Conservation (phyloP, 1,140 invertebrate species). For the Phenacoccus solenopsis region DNA sequence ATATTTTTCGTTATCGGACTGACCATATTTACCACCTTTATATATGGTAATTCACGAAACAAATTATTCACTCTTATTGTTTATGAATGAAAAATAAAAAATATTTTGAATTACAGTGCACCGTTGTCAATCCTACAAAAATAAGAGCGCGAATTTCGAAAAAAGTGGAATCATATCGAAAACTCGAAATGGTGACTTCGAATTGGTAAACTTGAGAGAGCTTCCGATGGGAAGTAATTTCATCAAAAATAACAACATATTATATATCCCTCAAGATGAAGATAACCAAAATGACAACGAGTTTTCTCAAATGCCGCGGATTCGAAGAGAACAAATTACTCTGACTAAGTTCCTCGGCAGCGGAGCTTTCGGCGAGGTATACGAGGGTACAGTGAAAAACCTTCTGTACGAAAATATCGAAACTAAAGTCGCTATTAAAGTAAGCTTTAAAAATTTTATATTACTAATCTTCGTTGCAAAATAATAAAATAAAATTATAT, state of each 20-base stretch:
- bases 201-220: constrained; percentile 69
- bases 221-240: constrained; percentile 56
- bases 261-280: constrained; percentile 47
- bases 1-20: neutral
- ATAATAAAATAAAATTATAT: neutral
- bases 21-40: neutral
- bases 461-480: too few relatives aligned
- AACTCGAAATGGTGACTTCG: constrained; percentile 38
- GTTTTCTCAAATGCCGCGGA: constrained; percentile 64
- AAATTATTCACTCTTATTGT: neutral
- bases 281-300: constrained; percentile 38
- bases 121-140: neutral
- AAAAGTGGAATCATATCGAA: constrained; percentile 33
- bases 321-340: constrained; percentile 58
- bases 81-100: neutral
- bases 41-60: neutral
- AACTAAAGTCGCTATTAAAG: constrained; percentile 73
- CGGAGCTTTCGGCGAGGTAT: constrained; percentile 95
- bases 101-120: neutral
- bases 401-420: constrained; percentile 41
- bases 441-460: too few relatives aligned
- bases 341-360: constrained; percentile 80
- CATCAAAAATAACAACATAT: constrained; percentile 63
- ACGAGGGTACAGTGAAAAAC: constrained; percentile 66
- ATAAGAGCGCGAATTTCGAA: neutral